These are phyloP conservation scores for Acrobasis consociella DNA, from an alignment of 2,888 invertebrate species.

Conservation along the genomic window DNA sequence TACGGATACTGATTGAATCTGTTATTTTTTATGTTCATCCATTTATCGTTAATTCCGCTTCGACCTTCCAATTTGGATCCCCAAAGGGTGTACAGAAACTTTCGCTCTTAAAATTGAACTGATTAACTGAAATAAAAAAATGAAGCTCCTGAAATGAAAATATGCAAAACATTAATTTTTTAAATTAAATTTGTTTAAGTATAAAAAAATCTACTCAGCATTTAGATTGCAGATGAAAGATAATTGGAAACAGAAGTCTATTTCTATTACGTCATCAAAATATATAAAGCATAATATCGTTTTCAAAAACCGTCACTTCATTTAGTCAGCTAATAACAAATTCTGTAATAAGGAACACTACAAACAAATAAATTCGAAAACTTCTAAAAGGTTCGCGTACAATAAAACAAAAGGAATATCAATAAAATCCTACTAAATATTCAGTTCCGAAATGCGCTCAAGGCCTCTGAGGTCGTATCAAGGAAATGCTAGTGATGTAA, in stretches of 20 bases:
- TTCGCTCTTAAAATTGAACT: too few relatives aligned
- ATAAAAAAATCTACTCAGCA: too few relatives aligned
- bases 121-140: too few relatives aligned
- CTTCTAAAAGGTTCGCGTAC: neutral
- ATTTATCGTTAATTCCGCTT: too few relatives aligned
- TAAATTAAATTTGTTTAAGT: too few relatives aligned
- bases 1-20: neutral
- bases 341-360: neutral
- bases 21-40: neutral
- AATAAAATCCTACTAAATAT: conserved; percentile 19
- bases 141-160: too few relatives aligned
- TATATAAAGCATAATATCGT: too few relatives aligned
- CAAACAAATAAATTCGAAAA: neutral
- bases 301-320: neutral
- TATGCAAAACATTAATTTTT: too few relatives aligned
- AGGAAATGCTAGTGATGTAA: neutral
- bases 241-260: too few relatives aligned
- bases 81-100: too few relatives aligned
- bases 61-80: neutral
- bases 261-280: too few relatives aligned
- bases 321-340: neutral
- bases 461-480: conserved; percentile 38
- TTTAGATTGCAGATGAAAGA: too few relatives aligned
- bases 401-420: conserved; percentile 19
- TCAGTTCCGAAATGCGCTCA: conserved; percentile 5